Evolutionary conservation across 1,140 invertebrate species (phyloP).

Genomic region (Lordiphosa mommai): DNA sequence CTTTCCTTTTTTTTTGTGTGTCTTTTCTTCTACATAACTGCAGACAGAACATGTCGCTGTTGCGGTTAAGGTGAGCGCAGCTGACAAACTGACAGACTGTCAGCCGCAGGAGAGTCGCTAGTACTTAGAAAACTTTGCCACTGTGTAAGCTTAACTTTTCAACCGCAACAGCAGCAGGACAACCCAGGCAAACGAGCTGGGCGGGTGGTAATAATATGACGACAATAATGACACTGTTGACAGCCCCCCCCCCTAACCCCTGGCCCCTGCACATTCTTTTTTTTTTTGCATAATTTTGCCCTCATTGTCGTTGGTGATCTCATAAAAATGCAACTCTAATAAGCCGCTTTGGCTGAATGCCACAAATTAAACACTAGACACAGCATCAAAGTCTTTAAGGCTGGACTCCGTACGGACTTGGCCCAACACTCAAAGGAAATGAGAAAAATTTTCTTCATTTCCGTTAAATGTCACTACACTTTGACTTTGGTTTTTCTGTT

Average conservation of each 20-base stretch:
- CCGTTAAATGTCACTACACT: constrained; percentile 61
- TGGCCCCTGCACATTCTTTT: neutral
- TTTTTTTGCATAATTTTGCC: constrained; percentile 6
- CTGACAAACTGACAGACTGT: constrained; percentile 36
- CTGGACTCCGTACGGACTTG: constrained; percentile 11
- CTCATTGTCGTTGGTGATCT: neutral
- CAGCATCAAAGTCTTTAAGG: constrained; percentile 4
- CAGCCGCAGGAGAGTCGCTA: neutral
- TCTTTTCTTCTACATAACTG: constrained; percentile 27
- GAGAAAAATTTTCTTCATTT: constrained; percentile 74
- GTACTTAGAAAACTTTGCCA: constrained; percentile 47
- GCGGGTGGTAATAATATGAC: constrained; percentile 36
- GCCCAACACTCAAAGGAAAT: constrained; percentile 55
- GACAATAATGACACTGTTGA: constrained; percentile 49
- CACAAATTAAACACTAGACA: constrained; percentile 5
- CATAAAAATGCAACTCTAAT: constrained; percentile 1
- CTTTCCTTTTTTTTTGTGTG: neutral
- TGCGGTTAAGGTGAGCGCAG: constrained; percentile 43
- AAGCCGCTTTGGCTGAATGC: constrained; percentile 1
- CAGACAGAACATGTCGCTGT: constrained; percentile 44
- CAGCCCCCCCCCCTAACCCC: neutral
- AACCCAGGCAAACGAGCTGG: neutral
- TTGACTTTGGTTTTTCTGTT: constrained; percentile 20
- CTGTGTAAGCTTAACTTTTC: constrained; percentile 43
- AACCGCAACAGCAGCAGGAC: constrained; percentile 3